Evolutionary conservation across 1,140 invertebrate species (phyloP).

Genomic region (Papilio polyxenes): DNA sequence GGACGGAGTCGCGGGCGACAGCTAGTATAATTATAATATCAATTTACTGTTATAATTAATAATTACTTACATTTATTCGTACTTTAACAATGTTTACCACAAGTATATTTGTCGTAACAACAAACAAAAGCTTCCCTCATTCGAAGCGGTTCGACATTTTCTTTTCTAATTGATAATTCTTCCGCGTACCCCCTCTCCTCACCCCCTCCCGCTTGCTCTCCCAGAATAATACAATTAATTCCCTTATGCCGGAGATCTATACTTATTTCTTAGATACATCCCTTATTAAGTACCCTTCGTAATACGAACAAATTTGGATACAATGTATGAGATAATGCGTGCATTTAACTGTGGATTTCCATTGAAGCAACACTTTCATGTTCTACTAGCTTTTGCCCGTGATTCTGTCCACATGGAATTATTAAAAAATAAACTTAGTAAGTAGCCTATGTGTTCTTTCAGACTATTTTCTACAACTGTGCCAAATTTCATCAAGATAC

Average conservation of each 20-base stretch:
- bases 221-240: conserved; percentile 81
- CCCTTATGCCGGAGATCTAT: conserved; percentile 65
- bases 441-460: no score
- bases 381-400: no score
- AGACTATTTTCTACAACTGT: no score
- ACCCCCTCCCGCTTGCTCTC: conserved; percentile 64
- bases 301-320: conserved; percentile 11
- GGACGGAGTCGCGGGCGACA: not conserved
- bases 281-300: conserved; percentile 54
- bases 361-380: not conserved
- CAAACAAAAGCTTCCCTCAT: conserved; percentile 39
- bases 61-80: no score
- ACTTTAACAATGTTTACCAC: conserved; percentile 3
- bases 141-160: conserved; percentile 58
- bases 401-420: no score
- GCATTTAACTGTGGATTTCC: not conserved
- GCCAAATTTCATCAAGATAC: no score
- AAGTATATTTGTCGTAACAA: conserved; percentile 22
- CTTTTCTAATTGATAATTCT: conserved; percentile 81
- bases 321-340: conserved; percentile 2
- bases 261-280: conserved; percentile 66
- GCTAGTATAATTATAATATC: not conserved
- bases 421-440: no score
- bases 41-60: no score
- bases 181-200: conserved; percentile 76